Evolutionary conservation across 1,140 invertebrate genomes (phyloP).

Genomic region (Drosophila sp.): DNA sequence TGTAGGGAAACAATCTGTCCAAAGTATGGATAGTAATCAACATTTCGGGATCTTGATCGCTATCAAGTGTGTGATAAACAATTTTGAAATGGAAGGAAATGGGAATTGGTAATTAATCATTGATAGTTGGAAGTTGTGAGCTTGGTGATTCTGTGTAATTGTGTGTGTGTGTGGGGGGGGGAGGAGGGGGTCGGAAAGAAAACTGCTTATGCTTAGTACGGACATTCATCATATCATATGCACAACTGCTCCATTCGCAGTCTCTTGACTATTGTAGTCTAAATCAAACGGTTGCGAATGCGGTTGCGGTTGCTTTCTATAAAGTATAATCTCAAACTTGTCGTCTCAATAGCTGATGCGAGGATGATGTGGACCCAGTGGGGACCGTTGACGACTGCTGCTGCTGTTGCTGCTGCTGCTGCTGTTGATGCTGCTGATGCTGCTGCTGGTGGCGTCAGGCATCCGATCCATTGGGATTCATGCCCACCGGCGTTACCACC

Average conservation of each 20-base stretch:
- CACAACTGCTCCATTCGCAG: slow-evolving; percentile 42
- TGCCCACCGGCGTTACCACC: slow-evolving; percentile 70
- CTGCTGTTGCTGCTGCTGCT: slow-evolving; percentile 61
- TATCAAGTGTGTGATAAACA: slow-evolving; percentile 1
- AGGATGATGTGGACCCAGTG: slow-evolving; percentile 46
- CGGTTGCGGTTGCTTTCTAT: slow-evolving; percentile 51
- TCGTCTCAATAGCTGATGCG: slow-evolving; percentile 76
- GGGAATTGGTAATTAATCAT: slow-evolving; percentile 7
- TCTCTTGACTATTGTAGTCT: slow-evolving; percentile 40
- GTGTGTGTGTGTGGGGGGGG: too few species aligned
- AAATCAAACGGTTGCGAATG: slow-evolving; percentile 36
- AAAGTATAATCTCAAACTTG: slow-evolving; percentile 84
- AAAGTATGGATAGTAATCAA: slow-evolving; percentile 26
- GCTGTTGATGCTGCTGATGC: slow-evolving; percentile 45
- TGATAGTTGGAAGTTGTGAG: slow-evolving; percentile 22
- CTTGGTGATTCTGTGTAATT: slow-evolving; percentile 31
- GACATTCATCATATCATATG: slow-evolving; percentile 76
- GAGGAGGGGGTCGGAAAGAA: slow-evolving; percentile 37
- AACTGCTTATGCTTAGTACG: slow-evolving; percentile 77
- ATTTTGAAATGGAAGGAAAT: slow-evolving; percentile 10
- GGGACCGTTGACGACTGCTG: slow-evolving; percentile 48
- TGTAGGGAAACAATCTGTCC: slow-evolving; percentile 10
- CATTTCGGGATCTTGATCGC: not conserved
- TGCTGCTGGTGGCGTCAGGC: slow-evolving; percentile 77
- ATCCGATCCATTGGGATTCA: slow-evolving; percentile 75